These are phyloP conservation scores for Clanis bilineata DNA, from an alignment of 2,888 invertebrate species.

Conservation along the genomic window DNA sequence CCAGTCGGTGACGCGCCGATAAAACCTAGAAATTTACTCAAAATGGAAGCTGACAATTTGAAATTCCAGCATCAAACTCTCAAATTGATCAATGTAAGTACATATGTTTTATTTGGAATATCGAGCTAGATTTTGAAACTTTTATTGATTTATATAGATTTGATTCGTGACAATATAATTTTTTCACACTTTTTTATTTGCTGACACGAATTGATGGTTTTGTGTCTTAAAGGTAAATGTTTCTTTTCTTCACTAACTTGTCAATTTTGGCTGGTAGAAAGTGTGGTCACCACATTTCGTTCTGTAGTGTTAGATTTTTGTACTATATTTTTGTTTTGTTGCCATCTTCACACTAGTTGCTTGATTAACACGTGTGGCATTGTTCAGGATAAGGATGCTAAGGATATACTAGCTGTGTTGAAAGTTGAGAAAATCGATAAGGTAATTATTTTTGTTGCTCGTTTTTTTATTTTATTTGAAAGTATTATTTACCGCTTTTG, in stretches of 20 bases:
- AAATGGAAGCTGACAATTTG: conserved; percentile 87
- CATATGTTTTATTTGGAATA: conserved; percentile 1
- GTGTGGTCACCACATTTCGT: neutral
- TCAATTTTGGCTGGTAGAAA: neutral
- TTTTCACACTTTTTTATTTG: neutral
- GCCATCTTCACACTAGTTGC: conserved; percentile 42
- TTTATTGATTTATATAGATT: neutral
- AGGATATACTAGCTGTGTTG: conserved; percentile 80
- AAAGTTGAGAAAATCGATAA: conserved; percentile 80
- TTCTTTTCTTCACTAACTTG: neutral
- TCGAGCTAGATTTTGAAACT: neutral
- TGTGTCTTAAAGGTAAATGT: neutral
- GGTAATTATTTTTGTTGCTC: conserved; percentile 49
- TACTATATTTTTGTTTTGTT: conserved; percentile 13
- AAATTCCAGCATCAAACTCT: conserved; percentile 85
- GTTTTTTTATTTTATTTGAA: conserved; percentile 21
- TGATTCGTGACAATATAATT: neutral
- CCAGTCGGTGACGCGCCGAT: conserved; percentile 85
- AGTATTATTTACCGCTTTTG: conserved; percentile 21
- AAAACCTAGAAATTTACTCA: conserved; percentile 87
- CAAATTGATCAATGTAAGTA: conserved; percentile 62
- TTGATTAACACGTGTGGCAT: conserved; percentile 63
- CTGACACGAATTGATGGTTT: neutral
- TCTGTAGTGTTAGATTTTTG: neutral
- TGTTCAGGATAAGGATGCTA: conserved; percentile 74